Conservation (phyloP, 2,797 vertebrate species). For the Aplochiton taeniatus region DNA sequence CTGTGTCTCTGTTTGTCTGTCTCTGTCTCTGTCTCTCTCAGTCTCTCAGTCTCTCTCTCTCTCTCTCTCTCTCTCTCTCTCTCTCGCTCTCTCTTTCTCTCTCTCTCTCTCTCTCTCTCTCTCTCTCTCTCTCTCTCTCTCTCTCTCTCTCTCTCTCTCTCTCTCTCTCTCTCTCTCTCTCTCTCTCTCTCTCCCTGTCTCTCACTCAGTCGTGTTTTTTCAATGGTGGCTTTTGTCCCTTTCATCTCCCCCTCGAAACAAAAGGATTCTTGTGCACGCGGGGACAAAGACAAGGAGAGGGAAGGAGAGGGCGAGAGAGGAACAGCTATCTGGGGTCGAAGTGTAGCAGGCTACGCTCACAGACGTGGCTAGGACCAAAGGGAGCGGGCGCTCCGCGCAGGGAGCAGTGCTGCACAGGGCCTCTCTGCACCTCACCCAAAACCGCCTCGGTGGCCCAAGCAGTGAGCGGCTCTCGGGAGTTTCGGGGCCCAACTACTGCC, state of each 20-base stretch:
- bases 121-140: constrained; percentile 40
- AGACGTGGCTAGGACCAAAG: no score
- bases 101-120: constrained; percentile 42
- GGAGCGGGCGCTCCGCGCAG: no score
- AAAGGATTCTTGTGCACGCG: constrained; percentile 79
- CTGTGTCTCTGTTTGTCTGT: neutral
- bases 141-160: constrained; percentile 48
- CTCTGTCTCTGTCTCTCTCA: neutral
- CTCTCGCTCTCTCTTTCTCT: neutral
- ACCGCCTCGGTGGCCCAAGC: no score
- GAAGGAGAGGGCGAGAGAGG: constrained; percentile 56
- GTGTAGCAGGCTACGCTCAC: neutral
- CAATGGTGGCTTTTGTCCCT: constrained; percentile 84
- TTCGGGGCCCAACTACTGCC: no score
- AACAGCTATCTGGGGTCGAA: constrained; percentile 58
- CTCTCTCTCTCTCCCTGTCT: constrained; percentile 17
- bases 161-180: constrained; percentile 37
- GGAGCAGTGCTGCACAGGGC: no score
- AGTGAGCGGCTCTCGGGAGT: no score
- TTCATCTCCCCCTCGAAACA: constrained; percentile 73
- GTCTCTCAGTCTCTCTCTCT: constrained; percentile 15
- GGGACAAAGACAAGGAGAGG: constrained; percentile 54
- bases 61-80: constrained; percentile 21
- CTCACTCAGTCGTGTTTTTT: constrained; percentile 68
- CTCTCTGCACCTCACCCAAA: no score